phyloP scores from a whole-genome alignment of 2,113 vertebrate genomes.

The Pungitius pungitius region DNA sequence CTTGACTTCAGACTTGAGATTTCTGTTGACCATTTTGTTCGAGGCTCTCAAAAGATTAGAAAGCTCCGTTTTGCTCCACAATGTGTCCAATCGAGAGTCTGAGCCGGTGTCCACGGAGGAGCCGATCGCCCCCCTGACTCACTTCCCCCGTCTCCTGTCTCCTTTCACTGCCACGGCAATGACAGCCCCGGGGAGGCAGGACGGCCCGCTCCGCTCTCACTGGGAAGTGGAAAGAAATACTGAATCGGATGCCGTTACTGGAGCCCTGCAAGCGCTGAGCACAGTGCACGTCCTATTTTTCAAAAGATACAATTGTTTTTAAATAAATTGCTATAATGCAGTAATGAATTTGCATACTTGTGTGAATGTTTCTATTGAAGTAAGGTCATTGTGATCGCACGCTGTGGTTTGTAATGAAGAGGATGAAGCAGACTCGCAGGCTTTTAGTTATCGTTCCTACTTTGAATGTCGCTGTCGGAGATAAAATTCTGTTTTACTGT shows the following conservation, averaged over 20 bases:
- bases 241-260: neutral
- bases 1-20: neutral
- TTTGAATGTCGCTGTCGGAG: neutral
- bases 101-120: constrained; percentile 1
- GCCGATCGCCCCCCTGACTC: constrained; percentile 45
- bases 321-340: neutral
- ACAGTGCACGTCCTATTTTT: constrained; percentile 31
- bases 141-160: constrained; percentile 40
- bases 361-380: neutral
- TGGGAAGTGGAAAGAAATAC: constrained; percentile 5
- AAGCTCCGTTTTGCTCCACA: neutral
- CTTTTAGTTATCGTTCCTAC: neutral
- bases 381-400: neutral
- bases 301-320: neutral
- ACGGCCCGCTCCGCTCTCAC: neutral
- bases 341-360: neutral
- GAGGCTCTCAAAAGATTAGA: constrained; percentile 19
- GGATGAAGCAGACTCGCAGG: neutral
- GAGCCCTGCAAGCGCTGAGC: neutral
- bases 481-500: neutral
- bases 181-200: constrained; percentile 11
- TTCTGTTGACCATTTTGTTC: constrained; percentile 15
- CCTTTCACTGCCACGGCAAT: constrained; percentile 30
- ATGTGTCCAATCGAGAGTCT: constrained; percentile 34
- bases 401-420: neutral